Evolutionary conservation across 2,113 vertebrate species (phyloP).

Genomic region (Nothocercus julius): DNA sequence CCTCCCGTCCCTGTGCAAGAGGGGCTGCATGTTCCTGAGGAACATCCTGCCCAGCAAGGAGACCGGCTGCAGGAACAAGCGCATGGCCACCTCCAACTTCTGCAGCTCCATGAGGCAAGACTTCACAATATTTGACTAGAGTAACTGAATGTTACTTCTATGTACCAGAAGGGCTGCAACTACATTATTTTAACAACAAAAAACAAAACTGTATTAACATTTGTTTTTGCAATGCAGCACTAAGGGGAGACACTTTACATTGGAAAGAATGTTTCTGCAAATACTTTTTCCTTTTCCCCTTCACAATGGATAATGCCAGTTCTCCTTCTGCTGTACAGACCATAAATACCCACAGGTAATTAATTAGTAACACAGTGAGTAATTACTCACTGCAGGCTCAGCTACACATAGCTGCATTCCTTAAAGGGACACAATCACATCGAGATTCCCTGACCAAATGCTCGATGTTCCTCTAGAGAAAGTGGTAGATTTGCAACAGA

Average conservation of each 20-base stretch:
- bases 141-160: not conserved
- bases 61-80: not conserved
- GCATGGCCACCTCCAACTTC: not conserved
- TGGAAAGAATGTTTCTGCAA: not conserved
- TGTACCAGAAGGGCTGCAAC: not conserved
- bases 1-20: not conserved
- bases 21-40: not conserved
- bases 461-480: not conserved
- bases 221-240: slow-evolving; percentile 1
- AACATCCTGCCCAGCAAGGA: not conserved
- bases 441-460: not conserved
- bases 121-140: not conserved
- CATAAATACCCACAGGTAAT: slow-evolving; percentile 28
- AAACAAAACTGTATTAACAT: not conserved
- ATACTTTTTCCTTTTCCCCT: not conserved
- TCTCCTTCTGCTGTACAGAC: slow-evolving; percentile 17
- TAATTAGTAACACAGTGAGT: slow-evolving; percentile 10
- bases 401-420: not conserved
- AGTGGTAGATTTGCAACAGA: not conserved
- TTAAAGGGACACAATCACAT: not conserved
- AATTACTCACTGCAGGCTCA: slow-evolving; percentile 28
- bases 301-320: not conserved
- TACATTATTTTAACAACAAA: not conserved
- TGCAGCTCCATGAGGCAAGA: not conserved
- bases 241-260: not conserved